Evolutionary conservation across 2,888 invertebrate genomes (phyloP).

Genomic region (Byasa hedistus): DNA sequence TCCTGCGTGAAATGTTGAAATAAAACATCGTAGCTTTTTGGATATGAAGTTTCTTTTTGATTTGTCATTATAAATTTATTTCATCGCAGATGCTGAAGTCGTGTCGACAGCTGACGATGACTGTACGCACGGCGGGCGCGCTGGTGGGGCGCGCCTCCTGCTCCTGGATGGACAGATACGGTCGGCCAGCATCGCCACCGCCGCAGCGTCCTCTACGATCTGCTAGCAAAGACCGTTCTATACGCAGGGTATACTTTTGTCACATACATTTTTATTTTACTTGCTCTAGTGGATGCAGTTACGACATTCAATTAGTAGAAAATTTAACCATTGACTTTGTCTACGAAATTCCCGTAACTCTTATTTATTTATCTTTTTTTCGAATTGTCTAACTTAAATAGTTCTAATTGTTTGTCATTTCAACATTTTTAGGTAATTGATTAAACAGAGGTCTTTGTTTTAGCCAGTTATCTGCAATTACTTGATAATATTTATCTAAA

Average conservation of each 20-base stretch:
- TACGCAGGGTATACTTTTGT: constrained; percentile 79
- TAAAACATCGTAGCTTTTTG: too few species aligned
- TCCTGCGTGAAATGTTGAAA: too few species aligned
- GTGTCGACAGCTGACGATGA: constrained; percentile 92
- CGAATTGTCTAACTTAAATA: too few species aligned
- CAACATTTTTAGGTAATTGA: too few species aligned
- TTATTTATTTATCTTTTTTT: too few species aligned
- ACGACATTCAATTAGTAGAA: not conserved
- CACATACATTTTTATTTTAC: not conserved
- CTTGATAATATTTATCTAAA: too few species aligned
- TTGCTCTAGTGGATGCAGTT: not conserved
- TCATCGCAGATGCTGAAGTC: constrained; percentile 90
- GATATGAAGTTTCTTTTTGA: not conserved
- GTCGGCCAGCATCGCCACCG: constrained; percentile 91
- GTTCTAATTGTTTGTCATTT: too few species aligned
- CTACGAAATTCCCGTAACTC: too few species aligned
- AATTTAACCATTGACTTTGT: not conserved
- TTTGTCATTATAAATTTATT: not conserved
- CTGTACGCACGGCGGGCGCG: constrained; percentile 89
- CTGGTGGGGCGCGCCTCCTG: constrained; percentile 90
- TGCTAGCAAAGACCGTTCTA: constrained; percentile 82
- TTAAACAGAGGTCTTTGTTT: too few species aligned
- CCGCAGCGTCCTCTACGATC: constrained; percentile 66
- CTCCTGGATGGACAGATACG: constrained; percentile 96
- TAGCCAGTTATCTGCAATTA: too few species aligned